Evolutionary conservation across 2,113 vertebrate genomes (phyloP).

Genomic region (Psephotus haematonotus): DNA sequence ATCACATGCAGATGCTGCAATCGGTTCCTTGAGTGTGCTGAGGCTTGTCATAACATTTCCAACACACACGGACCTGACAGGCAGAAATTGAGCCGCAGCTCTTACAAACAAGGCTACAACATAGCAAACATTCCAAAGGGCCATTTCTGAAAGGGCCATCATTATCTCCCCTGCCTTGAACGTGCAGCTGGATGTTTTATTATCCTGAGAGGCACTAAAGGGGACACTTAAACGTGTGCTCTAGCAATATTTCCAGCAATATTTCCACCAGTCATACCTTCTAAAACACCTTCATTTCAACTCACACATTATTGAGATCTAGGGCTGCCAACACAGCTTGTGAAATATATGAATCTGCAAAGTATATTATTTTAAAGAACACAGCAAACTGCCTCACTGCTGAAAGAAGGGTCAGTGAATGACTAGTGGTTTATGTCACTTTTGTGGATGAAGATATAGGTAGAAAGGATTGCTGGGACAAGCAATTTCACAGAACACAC

Average conservation of each 20-base stretch:
- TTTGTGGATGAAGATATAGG: not conserved
- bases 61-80: not conserved
- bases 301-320: not conserved
- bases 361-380: not conserved
- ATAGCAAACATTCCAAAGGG: not conserved
- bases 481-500: not conserved
- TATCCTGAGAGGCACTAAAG: not conserved
- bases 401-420: not conserved
- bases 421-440: no score
- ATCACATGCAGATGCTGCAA: not conserved
- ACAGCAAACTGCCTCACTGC: not conserved
- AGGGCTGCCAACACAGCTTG: not conserved
- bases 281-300: not conserved
- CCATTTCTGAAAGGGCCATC: not conserved
- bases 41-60: not conserved
- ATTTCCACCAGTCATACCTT: not conserved
- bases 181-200: not conserved
- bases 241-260: not conserved
- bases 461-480: not conserved
- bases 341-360: accelerated
- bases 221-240: not conserved
- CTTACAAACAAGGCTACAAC: not conserved
- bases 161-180: not conserved
- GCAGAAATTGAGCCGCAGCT: not conserved
- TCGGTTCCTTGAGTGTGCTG: not conserved